Percentiles rank a stretch among this genome's conserved stretches.
phyloP scores from a whole-genome alignment of 1,140 invertebrate species.

The Megathymus violae region DNA sequence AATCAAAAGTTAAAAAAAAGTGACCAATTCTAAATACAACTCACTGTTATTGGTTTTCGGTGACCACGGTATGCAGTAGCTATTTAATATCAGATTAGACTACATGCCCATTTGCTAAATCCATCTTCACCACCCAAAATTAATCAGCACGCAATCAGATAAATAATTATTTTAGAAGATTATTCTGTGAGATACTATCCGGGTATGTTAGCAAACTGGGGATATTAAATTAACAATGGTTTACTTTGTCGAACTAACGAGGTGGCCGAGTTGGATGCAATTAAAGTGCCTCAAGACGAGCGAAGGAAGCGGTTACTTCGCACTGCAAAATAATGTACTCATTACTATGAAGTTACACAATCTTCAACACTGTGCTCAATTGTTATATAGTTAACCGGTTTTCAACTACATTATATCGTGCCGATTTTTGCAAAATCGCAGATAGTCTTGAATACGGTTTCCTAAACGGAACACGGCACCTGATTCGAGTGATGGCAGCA shows the following conservation, averaged over 20 bases:
- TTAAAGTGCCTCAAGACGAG: conserved; percentile 52
- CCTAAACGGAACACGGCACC: no score
- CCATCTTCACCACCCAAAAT: no score
- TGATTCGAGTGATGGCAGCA: no score
- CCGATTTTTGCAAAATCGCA: no score
- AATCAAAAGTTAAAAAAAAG: no score
- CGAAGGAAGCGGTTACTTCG: conserved; percentile 47
- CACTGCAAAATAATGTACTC: conserved; percentile 71
- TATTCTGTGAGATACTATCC: conserved; percentile 5
- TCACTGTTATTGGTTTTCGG: no score
- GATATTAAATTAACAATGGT: conserved; percentile 37
- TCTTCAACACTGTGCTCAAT: conserved; percentile 37
- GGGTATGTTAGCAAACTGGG: conserved; percentile 10
- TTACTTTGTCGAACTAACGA: conserved; percentile 50
- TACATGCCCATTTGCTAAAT: no score
- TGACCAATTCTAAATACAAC: no score
- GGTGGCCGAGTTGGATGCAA: conserved; percentile 47
- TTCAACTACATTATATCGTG: background rate
- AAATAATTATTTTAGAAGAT: no score
- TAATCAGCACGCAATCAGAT: conserved; percentile 8
- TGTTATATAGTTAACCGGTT: background rate
- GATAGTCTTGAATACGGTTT: no score
- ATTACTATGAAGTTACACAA: conserved; percentile 65
- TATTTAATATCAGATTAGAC: no score
- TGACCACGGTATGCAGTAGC: no score